Percentiles rank a stretch among this genome's conserved stretches.
These are phyloP conservation scores for Pampusana beccarii DNA, from an alignment of 2,113 vertebrate species.

Conservation along the genomic window DNA sequence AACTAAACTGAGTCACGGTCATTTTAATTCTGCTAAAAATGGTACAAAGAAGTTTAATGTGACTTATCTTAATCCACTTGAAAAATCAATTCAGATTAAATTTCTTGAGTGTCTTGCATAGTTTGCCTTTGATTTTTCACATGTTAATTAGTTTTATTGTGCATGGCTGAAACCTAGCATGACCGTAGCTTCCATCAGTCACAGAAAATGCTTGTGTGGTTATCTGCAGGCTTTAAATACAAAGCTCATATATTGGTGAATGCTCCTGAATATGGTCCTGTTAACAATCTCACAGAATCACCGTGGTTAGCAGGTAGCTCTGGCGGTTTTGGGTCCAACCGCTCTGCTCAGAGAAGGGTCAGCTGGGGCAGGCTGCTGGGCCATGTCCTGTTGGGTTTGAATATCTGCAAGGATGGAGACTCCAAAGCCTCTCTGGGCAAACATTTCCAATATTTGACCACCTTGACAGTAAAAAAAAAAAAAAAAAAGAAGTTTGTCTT, in stretches of 20 bases:
- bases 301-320: background rate
- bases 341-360: background rate
- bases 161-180: background rate
- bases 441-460: background rate
- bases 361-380: background rate
- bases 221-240: background rate
- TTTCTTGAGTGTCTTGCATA: constrained; percentile 25
- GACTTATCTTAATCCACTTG: constrained; percentile 42
- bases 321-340: background rate
- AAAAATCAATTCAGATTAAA: constrained; percentile 55
- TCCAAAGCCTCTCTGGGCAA: background rate
- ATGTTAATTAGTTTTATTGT: constrained; percentile 8
- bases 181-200: background rate
- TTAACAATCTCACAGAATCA: background rate
- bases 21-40: constrained; percentile 33
- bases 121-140: constrained; percentile 46
- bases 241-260: background rate
- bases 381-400: background rate
- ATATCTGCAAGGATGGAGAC: background rate
- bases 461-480: background rate
- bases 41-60: background rate
- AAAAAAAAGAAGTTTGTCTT: background rate
- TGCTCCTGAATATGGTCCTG: background rate
- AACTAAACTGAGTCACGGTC: background rate
- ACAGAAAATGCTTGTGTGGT: background rate